Evolutionary conservation across 2,888 invertebrate genomes (phyloP).

Genomic region (Himalopsyche anomala): DNA sequence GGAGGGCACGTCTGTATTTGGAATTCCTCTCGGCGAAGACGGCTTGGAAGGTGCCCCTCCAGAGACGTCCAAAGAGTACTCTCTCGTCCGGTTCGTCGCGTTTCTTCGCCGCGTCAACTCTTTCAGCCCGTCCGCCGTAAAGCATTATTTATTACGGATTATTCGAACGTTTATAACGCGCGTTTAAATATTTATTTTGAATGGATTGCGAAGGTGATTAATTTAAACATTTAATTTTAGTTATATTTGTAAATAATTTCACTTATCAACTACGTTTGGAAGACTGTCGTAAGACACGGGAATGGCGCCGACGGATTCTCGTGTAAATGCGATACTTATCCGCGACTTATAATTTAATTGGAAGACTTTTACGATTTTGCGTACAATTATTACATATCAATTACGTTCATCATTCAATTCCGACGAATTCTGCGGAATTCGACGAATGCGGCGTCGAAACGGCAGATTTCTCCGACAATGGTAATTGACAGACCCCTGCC

Average conservation of each 20-base stretch:
- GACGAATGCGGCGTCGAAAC: constrained; percentile 7
- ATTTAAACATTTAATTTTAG: constrained; percentile 45
- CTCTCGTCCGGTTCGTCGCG: constrained; percentile 76
- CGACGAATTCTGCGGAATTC: neutral
- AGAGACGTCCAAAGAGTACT: constrained; percentile 83
- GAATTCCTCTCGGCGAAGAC: constrained; percentile 70
- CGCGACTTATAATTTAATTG: constrained; percentile 52
- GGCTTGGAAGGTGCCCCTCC: constrained; percentile 81
- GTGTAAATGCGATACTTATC: constrained; percentile 55
- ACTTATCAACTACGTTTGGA: constrained; percentile 54
- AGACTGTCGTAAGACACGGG: constrained; percentile 63
- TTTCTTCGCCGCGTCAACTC: constrained; percentile 56
- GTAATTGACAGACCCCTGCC: constrained; percentile 3
- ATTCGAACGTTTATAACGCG: constrained; percentile 22
- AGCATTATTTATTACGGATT: constrained; percentile 58
- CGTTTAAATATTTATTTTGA: neutral
- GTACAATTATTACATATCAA: constrained; percentile 18
- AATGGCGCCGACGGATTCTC: constrained; percentile 52
- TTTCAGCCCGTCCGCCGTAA: constrained; percentile 54
- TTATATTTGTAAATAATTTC: constrained; percentile 50
- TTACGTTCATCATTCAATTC: neutral
- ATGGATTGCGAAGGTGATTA: neutral
- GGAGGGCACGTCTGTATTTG: constrained; percentile 62
- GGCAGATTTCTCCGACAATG: neutral
- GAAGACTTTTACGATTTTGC: constrained; percentile 66